These are phyloP conservation scores for Argyrosomus regius DNA, from an alignment of 2,797 vertebrate species.

Conservation along the genomic window DNA sequence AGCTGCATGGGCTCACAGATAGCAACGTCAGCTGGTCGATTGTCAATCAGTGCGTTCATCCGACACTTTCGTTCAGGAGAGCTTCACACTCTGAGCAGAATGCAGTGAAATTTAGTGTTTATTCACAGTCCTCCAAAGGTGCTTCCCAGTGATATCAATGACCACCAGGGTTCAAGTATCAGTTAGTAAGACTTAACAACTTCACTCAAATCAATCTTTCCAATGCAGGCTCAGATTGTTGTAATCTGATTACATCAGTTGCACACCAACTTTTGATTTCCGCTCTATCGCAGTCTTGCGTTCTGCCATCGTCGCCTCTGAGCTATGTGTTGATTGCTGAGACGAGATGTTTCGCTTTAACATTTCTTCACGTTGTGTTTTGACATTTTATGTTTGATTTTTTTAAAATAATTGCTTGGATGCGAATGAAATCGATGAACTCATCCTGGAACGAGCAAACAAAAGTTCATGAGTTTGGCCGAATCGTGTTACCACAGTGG, in stretches of 20 bases:
- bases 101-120: background rate
- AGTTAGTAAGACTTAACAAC: background rate
- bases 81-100: background rate
- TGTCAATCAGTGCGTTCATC: background rate
- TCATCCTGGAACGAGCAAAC: too few species aligned
- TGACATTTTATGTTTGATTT: background rate
- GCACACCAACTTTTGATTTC: slow-evolving; percentile 4
- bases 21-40: background rate
- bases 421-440: background rate
- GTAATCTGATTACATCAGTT: slow-evolving; percentile 20
- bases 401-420: background rate
- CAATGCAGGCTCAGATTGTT: background rate
- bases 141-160: background rate
- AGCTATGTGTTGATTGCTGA: slow-evolving; percentile 40
- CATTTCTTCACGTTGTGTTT: background rate
- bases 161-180: background rate
- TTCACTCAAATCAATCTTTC: slow-evolving; percentile 13
- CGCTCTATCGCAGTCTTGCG: background rate
- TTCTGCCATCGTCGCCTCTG: slow-evolving; percentile 21
- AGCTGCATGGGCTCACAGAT: background rate
- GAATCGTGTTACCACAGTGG: too few species aligned
- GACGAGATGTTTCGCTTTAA: slow-evolving; percentile 12
- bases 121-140: background rate
- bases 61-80: background rate
- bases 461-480: too few species aligned